These are phyloP conservation scores for Protobothrops mucrosquamatus DNA, from an alignment of 2,113 vertebrate genomes.

Conservation along the genomic window DNA sequence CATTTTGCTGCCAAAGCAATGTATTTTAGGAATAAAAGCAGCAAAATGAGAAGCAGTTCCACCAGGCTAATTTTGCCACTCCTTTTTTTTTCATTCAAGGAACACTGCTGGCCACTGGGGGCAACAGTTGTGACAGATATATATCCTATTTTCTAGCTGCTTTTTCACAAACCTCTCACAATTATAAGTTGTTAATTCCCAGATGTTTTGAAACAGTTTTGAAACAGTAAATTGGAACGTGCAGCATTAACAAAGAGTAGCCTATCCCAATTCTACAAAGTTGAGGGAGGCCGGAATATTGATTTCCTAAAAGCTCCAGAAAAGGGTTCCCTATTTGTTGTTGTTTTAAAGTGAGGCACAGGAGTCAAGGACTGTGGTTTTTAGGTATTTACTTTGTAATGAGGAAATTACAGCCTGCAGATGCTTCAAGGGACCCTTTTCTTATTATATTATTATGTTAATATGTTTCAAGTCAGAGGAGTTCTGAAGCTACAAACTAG, in stretches of 20 bases:
- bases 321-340: neutral
- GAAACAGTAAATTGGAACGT: neutral
- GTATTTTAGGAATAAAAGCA: neutral
- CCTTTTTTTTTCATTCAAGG: neutral
- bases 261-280: neutral
- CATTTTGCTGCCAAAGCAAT: constrained; percentile 37
- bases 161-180: neutral
- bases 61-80: neutral
- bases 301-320: neutral
- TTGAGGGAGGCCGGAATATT: neutral
- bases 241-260: neutral
- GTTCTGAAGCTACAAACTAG: neutral
- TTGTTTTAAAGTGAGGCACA: neutral
- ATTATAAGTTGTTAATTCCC: neutral
- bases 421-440: neutral
- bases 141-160: neutral
- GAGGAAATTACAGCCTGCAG: neutral
- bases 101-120: neutral
- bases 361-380: neutral
- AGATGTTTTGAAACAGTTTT: neutral
- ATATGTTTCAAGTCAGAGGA: neutral
- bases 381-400: neutral
- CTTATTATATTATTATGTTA: neutral
- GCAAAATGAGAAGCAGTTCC: neutral
- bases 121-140: neutral